These are phyloP conservation scores for Hemitrygon akajei DNA, from an alignment of 2,797 vertebrate genomes.

Conservation along the genomic window DNA sequence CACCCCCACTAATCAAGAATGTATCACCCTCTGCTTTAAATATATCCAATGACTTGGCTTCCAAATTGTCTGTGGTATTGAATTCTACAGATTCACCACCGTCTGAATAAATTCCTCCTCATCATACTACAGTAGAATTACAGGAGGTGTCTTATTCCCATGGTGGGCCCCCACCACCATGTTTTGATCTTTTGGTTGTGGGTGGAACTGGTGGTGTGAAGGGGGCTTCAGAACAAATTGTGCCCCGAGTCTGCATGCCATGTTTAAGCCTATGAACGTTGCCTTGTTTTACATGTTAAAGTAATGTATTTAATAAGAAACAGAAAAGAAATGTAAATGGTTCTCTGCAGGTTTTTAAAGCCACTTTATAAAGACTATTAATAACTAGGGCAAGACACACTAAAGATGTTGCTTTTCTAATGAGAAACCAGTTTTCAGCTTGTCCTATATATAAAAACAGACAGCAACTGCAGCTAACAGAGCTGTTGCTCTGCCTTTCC, in stretches of 20 bases:
- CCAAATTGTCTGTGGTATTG: no score
- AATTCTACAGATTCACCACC: no score
- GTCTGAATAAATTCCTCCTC: no score
- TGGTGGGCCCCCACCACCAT: background rate
- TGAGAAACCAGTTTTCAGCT: background rate
- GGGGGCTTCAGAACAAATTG: background rate
- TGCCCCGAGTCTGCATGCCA: no score
- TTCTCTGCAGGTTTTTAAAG: background rate
- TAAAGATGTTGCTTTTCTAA: no score
- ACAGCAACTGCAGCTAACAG: no score
- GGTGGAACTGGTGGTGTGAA: background rate
- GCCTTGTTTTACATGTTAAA: background rate
- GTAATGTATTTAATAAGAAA: background rate
- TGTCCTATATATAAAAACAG: background rate
- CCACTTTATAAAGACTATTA: background rate
- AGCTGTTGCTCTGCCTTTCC: no score
- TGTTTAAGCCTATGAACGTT: no score
- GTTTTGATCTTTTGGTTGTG: background rate
- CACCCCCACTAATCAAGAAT: no score
- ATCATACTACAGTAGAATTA: background rate
- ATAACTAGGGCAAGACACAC: background rate
- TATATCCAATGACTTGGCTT: no score
- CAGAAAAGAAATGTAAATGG: background rate
- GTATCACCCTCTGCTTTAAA: no score
- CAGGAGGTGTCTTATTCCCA: background rate